Percentiles rank a stretch among this genome's conserved stretches.
Conservation (phyloP, 2,113 vertebrate genomes). For the Gallinago jamesoni region DNA sequence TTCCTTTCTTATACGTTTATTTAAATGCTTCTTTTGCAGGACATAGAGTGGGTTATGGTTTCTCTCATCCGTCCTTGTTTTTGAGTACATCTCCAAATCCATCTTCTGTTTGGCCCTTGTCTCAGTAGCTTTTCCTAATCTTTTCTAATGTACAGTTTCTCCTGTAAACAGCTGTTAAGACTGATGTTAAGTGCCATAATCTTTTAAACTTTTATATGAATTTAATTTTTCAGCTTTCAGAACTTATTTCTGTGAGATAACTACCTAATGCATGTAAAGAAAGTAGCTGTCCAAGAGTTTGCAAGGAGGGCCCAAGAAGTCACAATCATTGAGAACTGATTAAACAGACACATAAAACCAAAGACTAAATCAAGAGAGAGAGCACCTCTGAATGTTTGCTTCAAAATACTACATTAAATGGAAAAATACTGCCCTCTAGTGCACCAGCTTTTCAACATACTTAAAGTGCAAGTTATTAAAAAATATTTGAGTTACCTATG, state of each 20-base stretch:
- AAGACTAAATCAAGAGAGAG: background rate
- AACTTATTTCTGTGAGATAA: background rate
- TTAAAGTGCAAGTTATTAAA: background rate
- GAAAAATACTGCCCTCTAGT: constrained; percentile 49
- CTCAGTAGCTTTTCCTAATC: background rate
- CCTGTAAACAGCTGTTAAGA: background rate
- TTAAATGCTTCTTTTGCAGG: background rate
- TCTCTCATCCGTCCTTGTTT: background rate
- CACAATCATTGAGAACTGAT: rapidly evolving
- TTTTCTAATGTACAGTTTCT: background rate
- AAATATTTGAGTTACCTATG: rapidly evolving
- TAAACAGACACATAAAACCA: background rate
- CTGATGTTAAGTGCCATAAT: background rate
- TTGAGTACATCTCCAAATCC: background rate
- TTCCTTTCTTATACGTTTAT: background rate
- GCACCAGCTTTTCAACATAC: background rate
- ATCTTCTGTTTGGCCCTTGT: background rate
- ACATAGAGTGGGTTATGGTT: background rate
- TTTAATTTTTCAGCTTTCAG: background rate
- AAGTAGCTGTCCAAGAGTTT: background rate
- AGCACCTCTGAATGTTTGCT: too few species aligned
- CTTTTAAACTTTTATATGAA: rapidly evolving
- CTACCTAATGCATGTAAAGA: background rate
- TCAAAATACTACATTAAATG: rapidly evolving
- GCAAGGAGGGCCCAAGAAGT: background rate